Evolutionary conservation across 2,113 vertebrate genomes (phyloP), one percentile per base, ranked within the genome.

Genomic region (Cacatua alba): DNA sequence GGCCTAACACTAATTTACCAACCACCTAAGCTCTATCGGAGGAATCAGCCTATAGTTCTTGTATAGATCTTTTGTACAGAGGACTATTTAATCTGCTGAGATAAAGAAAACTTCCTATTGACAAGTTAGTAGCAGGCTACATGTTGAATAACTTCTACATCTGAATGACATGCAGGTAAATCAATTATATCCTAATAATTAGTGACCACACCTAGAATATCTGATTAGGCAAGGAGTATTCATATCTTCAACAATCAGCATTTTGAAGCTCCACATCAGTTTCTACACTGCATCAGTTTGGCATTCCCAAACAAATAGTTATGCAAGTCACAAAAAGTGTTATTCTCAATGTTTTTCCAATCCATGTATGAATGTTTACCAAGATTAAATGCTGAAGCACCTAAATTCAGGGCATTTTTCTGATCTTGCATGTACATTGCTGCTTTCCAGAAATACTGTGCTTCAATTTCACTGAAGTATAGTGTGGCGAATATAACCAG

Each of bases 111-210:
- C 8, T 41, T 72, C 18, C 10, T 33, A 28, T 2, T 43, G 19
- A 7, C 33, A 63, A 71, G 4, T 62, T 35, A 70, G 28, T 10
- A 75, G 41, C 6, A 71, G 21, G 25, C 10, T 53, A 29, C 19
- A 11, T 7, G 8, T 43, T 44, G 35, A 91, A 41, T 70, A 75
- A 65, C 20, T 65, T 26, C 29, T 52, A 2, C 26, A 49, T 16
- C 20, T 0, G 0, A 69, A 28, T 41, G 7, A 49, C 18, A 9
- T 31, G 5, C 10, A n/a, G 11, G 8, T 49, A 21, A 78, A 62
- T 19, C 19, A 41, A 51, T 52, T 69, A 18, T 12, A 62, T 25
- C 25, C 13, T 29, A 55, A 35, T 33, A 29, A 23, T 57, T 49
- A 51, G 7, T 17, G 24, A 35, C 9, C 28, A 78, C 4, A 43